These are phyloP conservation scores for Pyrrhosoma nymphula DNA, from an alignment of 2,888 invertebrate genomes.

Conservation along the genomic window DNA sequence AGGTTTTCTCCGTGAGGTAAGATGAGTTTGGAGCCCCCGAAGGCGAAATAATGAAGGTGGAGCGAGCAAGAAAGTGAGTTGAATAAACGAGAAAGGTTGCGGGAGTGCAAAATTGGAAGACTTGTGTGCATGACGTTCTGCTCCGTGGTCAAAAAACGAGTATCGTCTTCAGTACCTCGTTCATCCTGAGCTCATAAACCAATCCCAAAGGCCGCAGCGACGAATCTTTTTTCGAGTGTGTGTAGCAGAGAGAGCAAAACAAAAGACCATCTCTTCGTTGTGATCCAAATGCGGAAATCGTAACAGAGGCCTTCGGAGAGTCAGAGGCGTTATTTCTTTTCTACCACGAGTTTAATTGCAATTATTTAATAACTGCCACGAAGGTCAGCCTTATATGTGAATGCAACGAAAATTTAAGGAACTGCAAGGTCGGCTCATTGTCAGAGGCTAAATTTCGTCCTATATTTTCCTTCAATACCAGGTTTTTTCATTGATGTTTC, in stretches of 20 bases:
- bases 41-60: background rate
- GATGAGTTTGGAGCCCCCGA: background rate
- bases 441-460: too few species aligned
- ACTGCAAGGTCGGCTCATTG: background rate
- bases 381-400: background rate
- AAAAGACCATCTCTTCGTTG: background rate
- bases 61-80: background rate
- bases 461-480: too few species aligned
- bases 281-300: background rate
- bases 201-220: background rate
- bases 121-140: background rate
- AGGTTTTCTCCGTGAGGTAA: background rate
- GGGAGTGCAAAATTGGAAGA: background rate
- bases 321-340: background rate
- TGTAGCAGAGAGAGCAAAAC: background rate
- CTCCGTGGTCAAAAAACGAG: background rate
- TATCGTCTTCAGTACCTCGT: background rate
- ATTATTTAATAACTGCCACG: background rate
- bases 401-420: background rate
- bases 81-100: background rate
- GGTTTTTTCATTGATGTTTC: too few species aligned
- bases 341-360: background rate
- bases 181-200: background rate
- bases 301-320: background rate
- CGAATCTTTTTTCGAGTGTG: background rate